These are phyloP conservation scores for Solenodon paradoxus DNA, from an alignment of 2,113 vertebrate species.

Conservation along the genomic window DNA sequence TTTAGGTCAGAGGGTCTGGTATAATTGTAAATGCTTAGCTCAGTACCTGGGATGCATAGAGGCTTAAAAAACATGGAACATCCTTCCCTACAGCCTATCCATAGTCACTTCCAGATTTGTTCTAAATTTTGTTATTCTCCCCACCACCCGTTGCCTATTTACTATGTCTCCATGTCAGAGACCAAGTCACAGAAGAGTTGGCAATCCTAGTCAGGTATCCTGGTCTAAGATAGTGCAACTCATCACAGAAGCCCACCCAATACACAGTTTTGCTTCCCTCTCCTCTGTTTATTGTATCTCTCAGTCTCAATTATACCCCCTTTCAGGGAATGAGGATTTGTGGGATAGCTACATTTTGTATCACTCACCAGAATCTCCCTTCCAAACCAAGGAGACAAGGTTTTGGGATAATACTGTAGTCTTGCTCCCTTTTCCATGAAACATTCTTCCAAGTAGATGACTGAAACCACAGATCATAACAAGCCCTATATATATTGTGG, in stretches of 20 bases:
- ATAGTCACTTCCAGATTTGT: neutral
- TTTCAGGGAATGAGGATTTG: neutral
- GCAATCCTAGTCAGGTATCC: neutral
- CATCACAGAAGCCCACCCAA: no score
- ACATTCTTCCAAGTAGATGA: neutral
- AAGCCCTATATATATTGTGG: neutral
- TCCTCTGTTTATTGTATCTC: neutral
- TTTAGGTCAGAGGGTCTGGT: conserved; percentile 24
- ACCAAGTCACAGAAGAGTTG: neutral
- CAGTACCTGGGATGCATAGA: neutral
- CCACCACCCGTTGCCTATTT: neutral
- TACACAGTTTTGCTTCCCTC: neutral
- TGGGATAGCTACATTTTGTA: neutral
- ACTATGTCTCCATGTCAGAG: neutral
- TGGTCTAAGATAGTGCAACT: neutral
- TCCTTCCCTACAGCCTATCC: neutral
- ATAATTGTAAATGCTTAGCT: neutral
- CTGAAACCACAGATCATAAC: neutral
- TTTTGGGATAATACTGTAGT: neutral
- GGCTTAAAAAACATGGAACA: neutral
- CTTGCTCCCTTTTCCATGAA: neutral
- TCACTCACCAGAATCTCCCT: neutral
- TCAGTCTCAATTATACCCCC: neutral
- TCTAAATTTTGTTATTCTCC: neutral
- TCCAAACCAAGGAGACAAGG: neutral